Percentiles rank a stretch among this genome's conserved stretches.
Conservation (phyloP, 2,797 vertebrate species). For the Gymnocypris eckloni region DNA sequence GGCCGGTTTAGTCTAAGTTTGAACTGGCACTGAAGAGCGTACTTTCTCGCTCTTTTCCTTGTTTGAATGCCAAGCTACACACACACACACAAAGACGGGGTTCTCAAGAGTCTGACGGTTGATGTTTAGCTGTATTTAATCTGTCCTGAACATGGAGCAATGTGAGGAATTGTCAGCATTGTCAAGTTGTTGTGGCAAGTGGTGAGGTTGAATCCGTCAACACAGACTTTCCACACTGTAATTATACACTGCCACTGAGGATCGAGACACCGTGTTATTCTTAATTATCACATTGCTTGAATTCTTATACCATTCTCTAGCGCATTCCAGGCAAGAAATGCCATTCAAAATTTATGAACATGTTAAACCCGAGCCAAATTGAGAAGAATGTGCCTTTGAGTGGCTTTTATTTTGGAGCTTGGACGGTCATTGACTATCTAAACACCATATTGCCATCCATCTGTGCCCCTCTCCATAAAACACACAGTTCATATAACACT, state of each 20-base stretch:
- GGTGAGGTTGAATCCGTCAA: constrained; percentile 63
- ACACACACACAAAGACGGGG: constrained; percentile 59
- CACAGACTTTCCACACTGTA: constrained; percentile 45
- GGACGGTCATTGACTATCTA: constrained; percentile 1
- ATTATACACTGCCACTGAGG: constrained; percentile 58
- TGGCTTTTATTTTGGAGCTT: constrained; percentile 27
- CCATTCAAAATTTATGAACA: background rate
- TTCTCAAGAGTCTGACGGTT: constrained; percentile 65
- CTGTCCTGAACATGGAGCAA: constrained; percentile 64
- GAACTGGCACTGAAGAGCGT: constrained; percentile 71
- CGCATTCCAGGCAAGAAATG: constrained; percentile 15
- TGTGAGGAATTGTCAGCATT: constrained; percentile 64
- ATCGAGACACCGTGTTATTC: constrained; percentile 50
- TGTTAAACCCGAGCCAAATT: constrained; percentile 23
- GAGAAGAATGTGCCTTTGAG: background rate
- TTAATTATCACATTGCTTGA: constrained; percentile 30
- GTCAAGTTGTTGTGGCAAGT: constrained; percentile 71
- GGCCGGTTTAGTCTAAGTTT: constrained; percentile 73
- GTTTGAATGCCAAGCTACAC: constrained; percentile 70
- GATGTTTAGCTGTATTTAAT: constrained; percentile 66
- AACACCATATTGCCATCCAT: constrained; percentile 37
- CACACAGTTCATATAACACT: constrained; percentile 39
- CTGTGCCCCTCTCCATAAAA: constrained; percentile 33
- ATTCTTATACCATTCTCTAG: constrained; percentile 31
- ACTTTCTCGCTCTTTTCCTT: constrained; percentile 69